Base-by-base conservation (phyloP, 1,140 invertebrate genomes). In the Scaptomyza graminum region DNA sequence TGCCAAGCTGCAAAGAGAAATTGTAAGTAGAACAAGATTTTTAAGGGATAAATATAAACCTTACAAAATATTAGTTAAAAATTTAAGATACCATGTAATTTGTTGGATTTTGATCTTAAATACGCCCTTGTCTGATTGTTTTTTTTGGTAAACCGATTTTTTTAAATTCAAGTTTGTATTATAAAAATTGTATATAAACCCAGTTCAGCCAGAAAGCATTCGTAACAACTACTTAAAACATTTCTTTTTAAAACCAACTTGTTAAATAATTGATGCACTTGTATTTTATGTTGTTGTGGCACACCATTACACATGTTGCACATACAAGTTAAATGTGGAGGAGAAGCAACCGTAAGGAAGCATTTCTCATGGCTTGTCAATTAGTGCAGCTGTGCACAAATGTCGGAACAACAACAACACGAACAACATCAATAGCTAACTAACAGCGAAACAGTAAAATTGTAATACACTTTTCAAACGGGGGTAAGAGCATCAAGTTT, bases 1-100 rank as follows among this genome's bases (percentile, higher is more conserved):
- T 79, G 95, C 95, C 91, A 96, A 97, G 84, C 93, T 98, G 72
- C 96, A 97, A 66, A 95, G 97, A 90, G 97, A 98, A 94, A 98
- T 98, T 94, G 97, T 98, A 93, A 95, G 95, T 94, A 85, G 28
- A 31, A 22, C 18, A 22, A 22, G 1, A 1, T 22, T 22, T 22
- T 22, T 3, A 22, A 22, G 4, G 4, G 18, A 22, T 22, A 22
- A n/a, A n/a, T n/a, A n/a, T n/a, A n/a, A n/a, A n/a, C n/a, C n/a
- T n/a, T n/a, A n/a, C n/a, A n/a, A n/a, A n/a, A n/a, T n/a, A n/a
- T n/a, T n/a, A n/a, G n/a, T n/a, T n/a, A n/a, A n/a, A n/a, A n/a
- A n/a, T n/a, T n/a, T n/a, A n/a, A n/a, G n/a, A n/a, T n/a, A n/a
- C n/a, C n/a, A n/a, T n/a, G n/a, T n/a, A n/a, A n/a, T n/a, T n/a